A percentile compares a stretch with the other conserved stretches of the same genome.
phyloP scores from a whole-genome alignment of 2,113 vertebrate genomes.

The Engystomops pustulosus region DNA sequence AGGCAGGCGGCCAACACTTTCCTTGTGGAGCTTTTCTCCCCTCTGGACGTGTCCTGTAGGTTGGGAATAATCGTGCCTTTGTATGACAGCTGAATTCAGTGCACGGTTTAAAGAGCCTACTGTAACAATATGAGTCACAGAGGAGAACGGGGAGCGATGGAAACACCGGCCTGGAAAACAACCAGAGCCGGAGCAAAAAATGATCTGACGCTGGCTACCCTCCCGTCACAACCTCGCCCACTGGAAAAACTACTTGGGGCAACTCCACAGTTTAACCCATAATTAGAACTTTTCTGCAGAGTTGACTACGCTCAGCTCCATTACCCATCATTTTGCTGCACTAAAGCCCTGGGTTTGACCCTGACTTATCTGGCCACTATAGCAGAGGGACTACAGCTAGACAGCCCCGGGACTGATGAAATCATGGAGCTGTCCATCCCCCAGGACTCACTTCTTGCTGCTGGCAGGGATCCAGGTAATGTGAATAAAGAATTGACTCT shows the following conservation, averaged over 20 bases:
- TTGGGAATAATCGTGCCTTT: constrained; percentile 80
- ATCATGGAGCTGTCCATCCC: too few species aligned
- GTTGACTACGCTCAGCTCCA: neutral
- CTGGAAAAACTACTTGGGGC: neutral
- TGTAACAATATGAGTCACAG: constrained; percentile 69
- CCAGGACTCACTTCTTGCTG: too few species aligned
- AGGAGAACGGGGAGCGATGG: constrained; percentile 68
- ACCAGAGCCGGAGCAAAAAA: constrained; percentile 54
- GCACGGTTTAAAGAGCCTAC: constrained; percentile 67
- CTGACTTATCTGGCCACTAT: too few species aligned
- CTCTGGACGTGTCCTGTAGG: constrained; percentile 61
- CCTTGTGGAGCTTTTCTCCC: constrained; percentile 28
- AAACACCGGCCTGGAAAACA: constrained; percentile 70
- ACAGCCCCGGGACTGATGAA: too few species aligned
- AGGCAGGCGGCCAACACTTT: constrained; percentile 70
- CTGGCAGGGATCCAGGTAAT: too few species aligned
- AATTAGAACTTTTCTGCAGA: neutral
- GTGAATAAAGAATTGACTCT: too few species aligned
- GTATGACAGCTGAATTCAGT: constrained; percentile 73
- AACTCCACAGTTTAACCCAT: neutral
- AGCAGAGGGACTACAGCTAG: too few species aligned
- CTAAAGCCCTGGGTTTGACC: too few species aligned
- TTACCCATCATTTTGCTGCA: too few species aligned
- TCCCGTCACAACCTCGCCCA: neutral
- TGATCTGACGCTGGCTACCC: neutral